phyloP scores from a whole-genome alignment of 2,797 vertebrate genomes.

The Eremophila alpestris region DNA sequence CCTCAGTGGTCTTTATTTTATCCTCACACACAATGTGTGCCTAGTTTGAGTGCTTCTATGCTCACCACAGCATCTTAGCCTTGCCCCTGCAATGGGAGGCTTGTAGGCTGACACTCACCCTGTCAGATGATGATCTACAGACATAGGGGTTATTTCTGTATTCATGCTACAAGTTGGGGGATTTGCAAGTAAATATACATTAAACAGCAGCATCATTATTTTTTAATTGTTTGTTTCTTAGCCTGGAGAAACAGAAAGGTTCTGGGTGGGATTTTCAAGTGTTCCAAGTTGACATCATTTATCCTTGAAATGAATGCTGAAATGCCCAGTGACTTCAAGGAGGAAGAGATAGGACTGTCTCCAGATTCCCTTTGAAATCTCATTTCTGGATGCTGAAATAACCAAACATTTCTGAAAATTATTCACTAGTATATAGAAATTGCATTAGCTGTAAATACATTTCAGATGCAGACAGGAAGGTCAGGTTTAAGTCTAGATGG shows the following conservation, averaged over 20 bases:
- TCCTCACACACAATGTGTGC: not conserved
- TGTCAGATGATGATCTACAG: not conserved
- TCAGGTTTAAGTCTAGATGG: not conserved
- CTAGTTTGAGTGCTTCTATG: rapidly evolving
- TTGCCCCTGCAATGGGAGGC: not conserved
- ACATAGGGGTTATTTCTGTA: not conserved
- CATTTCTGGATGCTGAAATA: not conserved
- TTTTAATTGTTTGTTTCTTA: not conserved
- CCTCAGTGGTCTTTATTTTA: not conserved
- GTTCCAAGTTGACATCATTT: not conserved
- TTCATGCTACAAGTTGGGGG: not conserved
- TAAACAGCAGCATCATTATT: not conserved
- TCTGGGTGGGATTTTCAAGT: not conserved
- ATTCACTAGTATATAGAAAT: not conserved
- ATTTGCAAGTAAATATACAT: not conserved
- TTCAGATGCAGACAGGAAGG: not conserved
- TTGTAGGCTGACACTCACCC: not conserved
- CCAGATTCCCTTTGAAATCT: not conserved
- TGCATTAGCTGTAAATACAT: not conserved
- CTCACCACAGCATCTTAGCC: not conserved
- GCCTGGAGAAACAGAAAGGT: not conserved
- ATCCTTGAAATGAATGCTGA: not conserved
- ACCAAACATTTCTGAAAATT: not conserved
- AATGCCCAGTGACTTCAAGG: not conserved
- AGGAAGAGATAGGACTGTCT: not conserved